Evolutionary conservation across 2,797 vertebrate genomes (phyloP), one percentile per base, ranked within the genome.

Genomic region (Thunnus albacares): DNA sequence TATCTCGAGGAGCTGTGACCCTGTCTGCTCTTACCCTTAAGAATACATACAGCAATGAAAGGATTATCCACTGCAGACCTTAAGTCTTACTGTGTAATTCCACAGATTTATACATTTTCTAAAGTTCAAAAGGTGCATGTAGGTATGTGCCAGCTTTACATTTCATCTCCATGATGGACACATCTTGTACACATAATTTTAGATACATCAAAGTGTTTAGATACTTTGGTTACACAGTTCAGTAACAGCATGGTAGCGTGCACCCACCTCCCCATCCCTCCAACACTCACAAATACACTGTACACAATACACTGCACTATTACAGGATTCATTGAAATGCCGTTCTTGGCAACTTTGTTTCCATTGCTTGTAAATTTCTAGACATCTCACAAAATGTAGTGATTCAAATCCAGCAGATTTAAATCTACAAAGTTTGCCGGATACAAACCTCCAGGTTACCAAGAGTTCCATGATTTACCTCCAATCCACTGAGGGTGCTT

Each of bases 11-110:
- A 64, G 49, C 53, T 15, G 17, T 28, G 43, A 55, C 43, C 55
- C 58, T 14, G 24, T 58, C 38, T 61, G 69, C 62, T 63, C 58
- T 59, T 26, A 30, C 55, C 75, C 58, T 61, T 30, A 1, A 75
- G 60, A 75, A 45, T 6, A 26, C 22, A n/a, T 66, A 49, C 61
- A 63, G 33, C 53, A 11, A 62, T 60, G 61, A 82, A 53, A 22
- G 51, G 68, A 81, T 88, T 79, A 79, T 85, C 51, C 22, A 33
- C 22, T 8, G 47, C 11, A 4, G 5, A 22, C 49, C 14, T 43
- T 30, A 30, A 33, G 15, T 38, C 24, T 51, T 38, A 30, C 49
- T 68, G 62, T 55, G 52, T 43, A 62, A 61, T 35, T 33, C 63
- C 30, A 28, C 55, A 20, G 5, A 18, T 4, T 18, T 64, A 20